A percentile compares a stretch with the other conserved stretches of the same genome.
phyloP scores from a whole-genome alignment of 2,797 vertebrate genomes.

The Alfaro cultratus region DNA sequence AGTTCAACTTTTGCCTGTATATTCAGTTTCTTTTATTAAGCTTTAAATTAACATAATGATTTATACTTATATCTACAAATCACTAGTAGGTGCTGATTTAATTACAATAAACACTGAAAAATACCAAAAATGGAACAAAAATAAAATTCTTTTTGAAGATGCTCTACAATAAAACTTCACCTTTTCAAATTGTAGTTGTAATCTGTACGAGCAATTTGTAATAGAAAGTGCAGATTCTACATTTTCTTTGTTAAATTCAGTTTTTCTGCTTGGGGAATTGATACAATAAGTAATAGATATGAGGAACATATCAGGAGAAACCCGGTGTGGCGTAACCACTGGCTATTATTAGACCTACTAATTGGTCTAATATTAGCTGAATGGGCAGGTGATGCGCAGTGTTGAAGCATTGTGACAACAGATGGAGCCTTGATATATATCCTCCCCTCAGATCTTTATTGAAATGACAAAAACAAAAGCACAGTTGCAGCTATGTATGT shows the following conservation, averaged over 20 bases:
- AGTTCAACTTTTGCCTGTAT: too few relatives aligned
- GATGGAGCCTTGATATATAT: conserved; percentile 64
- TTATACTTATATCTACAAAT: too few relatives aligned
- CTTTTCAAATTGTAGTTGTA: too few relatives aligned
- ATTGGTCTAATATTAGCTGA: conserved; percentile 59
- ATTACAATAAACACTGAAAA: background rate
- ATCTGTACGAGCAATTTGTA: background rate
- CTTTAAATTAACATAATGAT: too few relatives aligned
- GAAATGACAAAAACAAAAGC: conserved; percentile 45
- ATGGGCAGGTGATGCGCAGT: conserved; percentile 55
- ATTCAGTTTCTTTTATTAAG: too few relatives aligned
- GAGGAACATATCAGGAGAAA: conserved; percentile 53
- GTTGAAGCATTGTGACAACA: conserved; percentile 61
- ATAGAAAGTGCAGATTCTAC: background rate
- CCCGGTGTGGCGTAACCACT: conserved; percentile 39
- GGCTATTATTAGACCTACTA: conserved; percentile 59
- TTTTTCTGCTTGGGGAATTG: background rate
- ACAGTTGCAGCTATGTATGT: conserved; percentile 41
- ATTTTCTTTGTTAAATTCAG: background rate
- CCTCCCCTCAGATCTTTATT: conserved; percentile 66
- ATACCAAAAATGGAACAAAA: background rate
- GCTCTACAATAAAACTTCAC: background rate
- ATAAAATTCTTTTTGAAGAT: background rate
- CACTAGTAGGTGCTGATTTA: too few relatives aligned
- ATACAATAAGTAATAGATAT: background rate